These are phyloP conservation scores for Danio albolineatus DNA, from an alignment of 2,797 vertebrate genomes.

Conservation along the genomic window DNA sequence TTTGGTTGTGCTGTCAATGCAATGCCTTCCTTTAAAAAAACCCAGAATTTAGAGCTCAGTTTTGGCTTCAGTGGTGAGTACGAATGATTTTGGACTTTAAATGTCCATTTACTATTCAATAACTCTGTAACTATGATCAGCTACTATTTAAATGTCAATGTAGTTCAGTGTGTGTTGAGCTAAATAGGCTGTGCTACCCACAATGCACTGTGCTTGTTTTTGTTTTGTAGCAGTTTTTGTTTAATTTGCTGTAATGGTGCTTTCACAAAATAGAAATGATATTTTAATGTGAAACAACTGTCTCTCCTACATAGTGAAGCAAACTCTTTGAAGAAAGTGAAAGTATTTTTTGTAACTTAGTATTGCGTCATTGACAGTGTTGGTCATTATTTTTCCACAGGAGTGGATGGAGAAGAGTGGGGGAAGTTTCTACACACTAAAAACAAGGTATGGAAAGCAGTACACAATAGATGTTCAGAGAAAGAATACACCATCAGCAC, in stretches of 20 bases:
- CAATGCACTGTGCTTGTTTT: slow-evolving; percentile 54
- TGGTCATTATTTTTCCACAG: slow-evolving; percentile 71
- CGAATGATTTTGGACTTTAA: neutral
- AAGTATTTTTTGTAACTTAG: neutral
- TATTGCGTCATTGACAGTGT: slow-evolving; percentile 41
- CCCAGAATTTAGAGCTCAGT: neutral
- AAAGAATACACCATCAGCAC: neutral
- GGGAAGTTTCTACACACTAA: slow-evolving; percentile 99
- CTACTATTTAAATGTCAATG: slow-evolving; percentile 33
- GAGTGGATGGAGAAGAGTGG: slow-evolving; percentile 95
- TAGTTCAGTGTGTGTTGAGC: slow-evolving; percentile 27
- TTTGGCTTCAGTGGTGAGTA: slow-evolving; percentile 32
- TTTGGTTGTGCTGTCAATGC: slow-evolving; percentile 49
- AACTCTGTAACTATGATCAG: slow-evolving; percentile 58
- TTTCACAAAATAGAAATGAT: slow-evolving; percentile 45
- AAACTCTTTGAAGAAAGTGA: slow-evolving; percentile 13
- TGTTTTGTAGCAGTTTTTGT: slow-evolving; percentile 46
- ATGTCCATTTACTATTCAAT: slow-evolving; percentile 4
- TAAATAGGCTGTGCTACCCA: slow-evolving; percentile 38
- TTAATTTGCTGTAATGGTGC: slow-evolving; percentile 40
- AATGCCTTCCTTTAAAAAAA: slow-evolving; percentile 41
- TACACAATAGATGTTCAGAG: neutral
- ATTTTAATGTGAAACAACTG: slow-evolving; percentile 40
- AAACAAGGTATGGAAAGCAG: slow-evolving; percentile 87
- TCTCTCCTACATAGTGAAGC: slow-evolving; percentile 54